These are phyloP conservation scores for Apis dorsata DNA, from an alignment of 1,140 invertebrate species.

Conservation along the genomic window DNA sequence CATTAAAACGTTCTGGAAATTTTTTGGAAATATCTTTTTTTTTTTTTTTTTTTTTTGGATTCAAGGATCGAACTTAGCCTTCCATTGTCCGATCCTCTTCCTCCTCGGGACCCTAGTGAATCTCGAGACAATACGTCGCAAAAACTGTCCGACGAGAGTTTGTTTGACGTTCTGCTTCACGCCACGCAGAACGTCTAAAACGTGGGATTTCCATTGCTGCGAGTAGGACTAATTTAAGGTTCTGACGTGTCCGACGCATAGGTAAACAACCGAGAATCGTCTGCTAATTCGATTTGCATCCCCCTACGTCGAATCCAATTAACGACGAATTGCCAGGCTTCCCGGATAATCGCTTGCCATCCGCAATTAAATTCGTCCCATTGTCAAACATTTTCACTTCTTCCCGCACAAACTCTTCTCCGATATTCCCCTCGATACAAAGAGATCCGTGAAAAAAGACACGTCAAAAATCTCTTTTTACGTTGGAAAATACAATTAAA, in stretches of 20 bases:
- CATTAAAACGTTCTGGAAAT: not conserved
- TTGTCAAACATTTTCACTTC: slow-evolving; percentile 33
- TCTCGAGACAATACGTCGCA: not conserved
- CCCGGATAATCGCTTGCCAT: slow-evolving; percentile 54
- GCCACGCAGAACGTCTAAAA: slow-evolving; percentile 14
- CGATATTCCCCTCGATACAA: too few relatives aligned
- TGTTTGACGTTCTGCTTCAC: slow-evolving; percentile 18
- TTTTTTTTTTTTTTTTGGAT: too few relatives aligned
- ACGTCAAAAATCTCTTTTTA: too few relatives aligned
- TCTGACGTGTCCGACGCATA: slow-evolving; percentile 47
- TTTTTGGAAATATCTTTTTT: not conserved
- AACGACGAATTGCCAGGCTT: slow-evolving; percentile 56
- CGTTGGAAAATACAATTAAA: not conserved
- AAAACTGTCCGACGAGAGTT: not conserved
- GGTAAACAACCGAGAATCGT: slow-evolving; percentile 65
- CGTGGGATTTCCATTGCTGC: slow-evolving; percentile 19
- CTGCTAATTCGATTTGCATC: slow-evolving; percentile 63
- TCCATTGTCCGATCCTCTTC: not conserved
- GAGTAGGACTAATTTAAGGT: slow-evolving; percentile 30
- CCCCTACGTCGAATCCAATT: slow-evolving; percentile 61
- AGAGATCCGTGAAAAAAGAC: too few relatives aligned
- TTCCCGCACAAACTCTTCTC: too few relatives aligned
- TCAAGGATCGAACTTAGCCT: slow-evolving; percentile 12
- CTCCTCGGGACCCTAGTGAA: not conserved
- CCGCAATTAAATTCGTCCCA: slow-evolving; percentile 56